Evolutionary conservation across 2,888 invertebrate species (phyloP).

Genomic region (Aphrophora alni): DNA sequence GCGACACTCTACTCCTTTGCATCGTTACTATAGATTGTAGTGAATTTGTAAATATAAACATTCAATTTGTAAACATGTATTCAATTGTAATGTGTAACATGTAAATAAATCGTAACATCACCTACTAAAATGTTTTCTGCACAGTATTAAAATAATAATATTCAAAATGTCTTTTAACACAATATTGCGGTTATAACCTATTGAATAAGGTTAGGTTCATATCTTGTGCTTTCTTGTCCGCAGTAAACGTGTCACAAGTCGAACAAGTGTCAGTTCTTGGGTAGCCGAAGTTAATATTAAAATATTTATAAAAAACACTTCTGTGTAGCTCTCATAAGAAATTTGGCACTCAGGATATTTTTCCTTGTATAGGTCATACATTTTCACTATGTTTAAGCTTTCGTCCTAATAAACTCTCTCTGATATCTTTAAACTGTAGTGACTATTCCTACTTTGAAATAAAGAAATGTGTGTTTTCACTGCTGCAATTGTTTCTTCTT

Average conservation of each 20-base stretch:
- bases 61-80: too few relatives aligned
- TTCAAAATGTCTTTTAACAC: too few relatives aligned
- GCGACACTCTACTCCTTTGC: too few relatives aligned
- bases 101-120: too few relatives aligned
- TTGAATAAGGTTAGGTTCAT: too few relatives aligned
- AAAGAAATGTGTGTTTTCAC: background rate
- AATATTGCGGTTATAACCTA: too few relatives aligned
- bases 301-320: background rate
- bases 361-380: background rate
- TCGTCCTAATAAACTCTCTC: background rate
- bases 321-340: constrained; percentile 11
- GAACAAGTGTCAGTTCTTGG: constrained; percentile 6
- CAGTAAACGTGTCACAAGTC: constrained; percentile 8
- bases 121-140: too few relatives aligned
- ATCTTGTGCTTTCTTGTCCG: background rate
- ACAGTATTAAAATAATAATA: too few relatives aligned
- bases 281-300: background rate
- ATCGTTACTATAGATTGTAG: too few relatives aligned
- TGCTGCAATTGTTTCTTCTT: background rate
- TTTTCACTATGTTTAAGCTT: background rate
- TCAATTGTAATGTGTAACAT: too few relatives aligned
- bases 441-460: constrained; percentile 11
- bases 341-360: background rate
- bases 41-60: too few relatives aligned
- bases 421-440: constrained; percentile 15